A percentile compares a stretch with the other conserved stretches of the same genome.
These are phyloP conservation scores for Therioaphis trifolii DNA, from an alignment of 2,888 invertebrate species.

Conservation along the genomic window DNA sequence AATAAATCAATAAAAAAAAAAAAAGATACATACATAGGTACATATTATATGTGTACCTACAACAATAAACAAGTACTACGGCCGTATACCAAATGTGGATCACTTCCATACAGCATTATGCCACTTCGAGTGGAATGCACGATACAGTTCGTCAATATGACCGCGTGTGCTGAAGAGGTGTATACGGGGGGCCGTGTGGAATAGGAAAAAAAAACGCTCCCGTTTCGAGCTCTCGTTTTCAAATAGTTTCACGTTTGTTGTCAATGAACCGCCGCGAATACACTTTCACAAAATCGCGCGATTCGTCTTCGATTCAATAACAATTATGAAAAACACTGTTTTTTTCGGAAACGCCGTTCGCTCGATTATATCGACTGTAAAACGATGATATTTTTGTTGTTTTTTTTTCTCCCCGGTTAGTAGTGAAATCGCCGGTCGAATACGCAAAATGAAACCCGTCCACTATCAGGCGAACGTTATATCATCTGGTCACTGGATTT, in stretches of 20 bases:
- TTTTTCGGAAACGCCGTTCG: too few relatives aligned
- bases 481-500: too few relatives aligned
- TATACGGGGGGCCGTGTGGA: neutral
- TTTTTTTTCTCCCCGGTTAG: neutral
- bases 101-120: neutral
- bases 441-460: too few relatives aligned
- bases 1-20: slow-evolving; percentile 46
- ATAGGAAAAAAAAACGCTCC: slow-evolving; percentile 7
- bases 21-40: neutral
- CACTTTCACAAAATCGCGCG: slow-evolving; percentile 47
- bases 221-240: slow-evolving; percentile 51
- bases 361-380: too few relatives aligned
- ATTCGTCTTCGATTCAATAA: slow-evolving; percentile 17
- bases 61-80: slow-evolving; percentile 34
- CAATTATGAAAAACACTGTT: too few relatives aligned
- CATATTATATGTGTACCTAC: neutral
- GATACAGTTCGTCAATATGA: slow-evolving; percentile 37
- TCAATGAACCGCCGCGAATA: slow-evolving; percentile 42
- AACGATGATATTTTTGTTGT: neutral
- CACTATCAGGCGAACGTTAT: too few relatives aligned
- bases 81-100: slow-evolving; percentile 30
- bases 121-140: slow-evolving; percentile 16
- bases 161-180: slow-evolving; percentile 24
- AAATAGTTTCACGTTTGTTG: slow-evolving; percentile 55
- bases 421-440: neutral